phyloP scores from a whole-genome alignment of 2,797 vertebrate genomes.

The Hemibagrus guttatus region DNA sequence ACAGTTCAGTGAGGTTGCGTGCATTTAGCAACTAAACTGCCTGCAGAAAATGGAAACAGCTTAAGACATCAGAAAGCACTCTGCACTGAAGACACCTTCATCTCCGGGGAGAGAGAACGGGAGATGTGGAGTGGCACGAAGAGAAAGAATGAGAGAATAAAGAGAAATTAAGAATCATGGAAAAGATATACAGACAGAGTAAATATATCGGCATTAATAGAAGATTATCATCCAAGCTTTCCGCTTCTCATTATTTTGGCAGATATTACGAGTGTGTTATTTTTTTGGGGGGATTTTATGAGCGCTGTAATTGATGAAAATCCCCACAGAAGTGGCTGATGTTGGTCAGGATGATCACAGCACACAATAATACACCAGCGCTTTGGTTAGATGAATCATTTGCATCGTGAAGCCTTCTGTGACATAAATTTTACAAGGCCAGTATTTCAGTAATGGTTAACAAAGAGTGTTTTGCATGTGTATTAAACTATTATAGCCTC shows the following conservation, averaged over 20 bases:
- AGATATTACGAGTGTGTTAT: background rate
- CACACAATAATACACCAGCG: background rate
- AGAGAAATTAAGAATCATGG: background rate
- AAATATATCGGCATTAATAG: background rate
- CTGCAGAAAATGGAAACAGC: background rate
- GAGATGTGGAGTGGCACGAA: background rate
- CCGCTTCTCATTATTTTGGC: background rate
- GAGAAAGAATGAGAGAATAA: slow-evolving; percentile 18
- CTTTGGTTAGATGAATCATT: background rate
- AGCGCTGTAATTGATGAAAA: background rate
- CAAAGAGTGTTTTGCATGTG: background rate
- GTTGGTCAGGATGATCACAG: background rate
- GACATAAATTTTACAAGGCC: background rate
- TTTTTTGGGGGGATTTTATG: background rate
- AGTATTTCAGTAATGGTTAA: background rate
- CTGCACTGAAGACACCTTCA: slow-evolving; percentile 37
- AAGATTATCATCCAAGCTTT: background rate
- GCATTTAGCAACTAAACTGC: slow-evolving; percentile 22
- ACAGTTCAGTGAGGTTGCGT: slow-evolving; percentile 31
- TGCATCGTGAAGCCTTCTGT: background rate
- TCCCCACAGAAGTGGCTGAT: slow-evolving; percentile 1
- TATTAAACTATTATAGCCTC: background rate
- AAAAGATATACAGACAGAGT: background rate
- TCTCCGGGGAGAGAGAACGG: background rate
- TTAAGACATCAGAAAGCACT: slow-evolving; percentile 45